Base-by-base conservation (phyloP, 2,113 vertebrate genomes). In the Pseudopodoces humilis region DNA sequence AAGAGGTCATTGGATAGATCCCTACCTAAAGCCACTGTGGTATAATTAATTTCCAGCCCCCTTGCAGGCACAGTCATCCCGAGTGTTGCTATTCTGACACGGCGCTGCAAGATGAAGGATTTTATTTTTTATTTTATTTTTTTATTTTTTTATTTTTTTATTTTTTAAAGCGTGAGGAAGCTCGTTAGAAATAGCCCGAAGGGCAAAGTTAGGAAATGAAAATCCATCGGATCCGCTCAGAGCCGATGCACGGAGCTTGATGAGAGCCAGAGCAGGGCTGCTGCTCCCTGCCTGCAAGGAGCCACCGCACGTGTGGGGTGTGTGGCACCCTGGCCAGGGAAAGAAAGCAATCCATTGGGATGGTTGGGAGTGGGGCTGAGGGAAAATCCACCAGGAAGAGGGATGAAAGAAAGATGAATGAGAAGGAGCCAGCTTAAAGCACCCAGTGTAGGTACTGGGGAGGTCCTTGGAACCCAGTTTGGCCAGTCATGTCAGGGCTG, bases 151-250 rank as follows among this genome's bases (percentile, higher is more conserved):
- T 46, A 41, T 41, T 43, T 43, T 15, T 43, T 43, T 43, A 43
- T 24, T 58, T 92, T 90, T 64, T n/a, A 4, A 77, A 91, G 85
- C 75, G 3, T 24, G 50, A 82, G 89, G 89, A 92, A 91, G 95
- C 96, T 95, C 22, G 55, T 95, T 91, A 95, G 91, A 91, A 94
- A 94, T 87, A 90, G 93, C 94, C 94, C 2, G 11, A 78, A 94
- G 95, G 95, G 82, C 71, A 74, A 91, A 95, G 87, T 92, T 88
- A 81, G 92, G 85, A 94, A 90, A 92, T 96, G 92, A 92, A 95
- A 96, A 97, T 92, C 93, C 88, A 77, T 93, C 4, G 24, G 90
- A 93, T 91, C 85, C 10, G 17, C 91, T 94, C 0, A 1, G 70
- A 92, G 78, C 87, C 1, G 15, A n/a, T 30, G 72, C 44, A 5